A percentile compares a stretch with the other conserved stretches of the same genome.
Evolutionary conservation across 2,113 vertebrate genomes (phyloP).

Genomic region (Pelodiscus sinensis): DNA sequence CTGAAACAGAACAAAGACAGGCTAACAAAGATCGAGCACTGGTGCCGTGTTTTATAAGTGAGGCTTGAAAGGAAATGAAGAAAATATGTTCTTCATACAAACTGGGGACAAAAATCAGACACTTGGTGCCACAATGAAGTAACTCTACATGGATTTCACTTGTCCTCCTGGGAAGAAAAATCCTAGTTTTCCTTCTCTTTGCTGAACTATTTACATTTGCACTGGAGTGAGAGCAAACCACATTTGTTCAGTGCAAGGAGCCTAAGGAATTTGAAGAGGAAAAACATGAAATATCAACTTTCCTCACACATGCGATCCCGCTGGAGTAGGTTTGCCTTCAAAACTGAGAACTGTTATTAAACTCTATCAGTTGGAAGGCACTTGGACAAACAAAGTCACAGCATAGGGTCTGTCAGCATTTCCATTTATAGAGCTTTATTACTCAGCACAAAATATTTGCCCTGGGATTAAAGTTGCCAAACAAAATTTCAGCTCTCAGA

Average conservation of each 20-base stretch:
- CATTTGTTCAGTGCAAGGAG: slow-evolving; percentile 26
- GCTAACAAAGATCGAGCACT: not conserved
- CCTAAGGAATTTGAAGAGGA: slow-evolving; percentile 9
- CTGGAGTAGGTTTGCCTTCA: slow-evolving; percentile 55
- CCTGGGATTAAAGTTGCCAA: slow-evolving; percentile 37
- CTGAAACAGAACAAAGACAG: not conserved
- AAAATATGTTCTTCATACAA: not conserved
- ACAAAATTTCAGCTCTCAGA: not conserved
- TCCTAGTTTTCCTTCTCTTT: not conserved
- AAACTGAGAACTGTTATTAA: slow-evolving; percentile 65
- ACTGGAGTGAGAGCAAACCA: slow-evolving; percentile 18
- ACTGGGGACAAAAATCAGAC: not conserved
- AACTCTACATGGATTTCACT: not conserved
- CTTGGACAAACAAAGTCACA: not conserved
- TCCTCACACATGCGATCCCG: slow-evolving; percentile 35
- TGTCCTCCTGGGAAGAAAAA: not conserved
- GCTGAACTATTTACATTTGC: not conserved
- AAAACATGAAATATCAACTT: slow-evolving; percentile 50
- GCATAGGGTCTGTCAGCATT: slow-evolving; percentile 26
- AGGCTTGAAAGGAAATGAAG: not conserved
- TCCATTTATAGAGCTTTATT: slow-evolving; percentile 51
- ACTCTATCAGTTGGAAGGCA: slow-evolving; percentile 46
- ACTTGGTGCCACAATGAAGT: not conserved
- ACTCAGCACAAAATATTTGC: slow-evolving; percentile 61
- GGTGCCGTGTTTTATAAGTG: not conserved